phyloP scores from a whole-genome alignment of 2,888 invertebrate genomes.

The Tetragonisca angustula region DNA sequence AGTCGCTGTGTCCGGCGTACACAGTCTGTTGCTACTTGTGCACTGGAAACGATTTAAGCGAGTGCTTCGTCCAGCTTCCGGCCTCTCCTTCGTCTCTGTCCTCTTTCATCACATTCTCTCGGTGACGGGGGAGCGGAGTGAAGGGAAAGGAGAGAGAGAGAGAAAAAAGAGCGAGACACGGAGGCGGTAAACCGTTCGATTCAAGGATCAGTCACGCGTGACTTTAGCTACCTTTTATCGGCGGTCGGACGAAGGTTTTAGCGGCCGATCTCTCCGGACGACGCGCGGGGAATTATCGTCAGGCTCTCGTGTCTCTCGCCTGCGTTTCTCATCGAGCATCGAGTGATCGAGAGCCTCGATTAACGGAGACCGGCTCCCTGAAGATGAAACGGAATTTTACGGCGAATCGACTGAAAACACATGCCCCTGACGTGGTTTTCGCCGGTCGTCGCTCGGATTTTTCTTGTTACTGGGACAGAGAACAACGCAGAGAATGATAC shows the following conservation, averaged over 20 bases:
- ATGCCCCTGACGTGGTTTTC: background rate
- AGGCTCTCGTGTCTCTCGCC: background rate
- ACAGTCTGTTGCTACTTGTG: slow-evolving; percentile 49
- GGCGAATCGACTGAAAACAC: background rate
- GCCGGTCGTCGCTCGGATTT: no score
- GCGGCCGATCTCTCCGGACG: slow-evolving; percentile 23
- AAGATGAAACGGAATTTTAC: background rate
- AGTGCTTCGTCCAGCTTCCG: slow-evolving; percentile 18
- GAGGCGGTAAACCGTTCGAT: slow-evolving; percentile 35
- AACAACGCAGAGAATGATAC: no score
- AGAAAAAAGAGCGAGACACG: no score
- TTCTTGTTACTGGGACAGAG: no score
- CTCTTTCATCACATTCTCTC: background rate
- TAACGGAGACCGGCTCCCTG: background rate
- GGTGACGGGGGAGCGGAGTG: background rate
- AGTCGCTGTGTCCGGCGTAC: slow-evolving; percentile 45
- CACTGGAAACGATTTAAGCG: slow-evolving; percentile 58
- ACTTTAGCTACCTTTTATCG: slow-evolving; percentile 44
- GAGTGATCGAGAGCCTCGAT: background rate
- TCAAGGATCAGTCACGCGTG: slow-evolving; percentile 48
- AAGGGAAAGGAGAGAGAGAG: background rate
- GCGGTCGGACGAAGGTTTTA: slow-evolving; percentile 32
- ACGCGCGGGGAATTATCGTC: slow-evolving; percentile 30
- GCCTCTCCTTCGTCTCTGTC: background rate
- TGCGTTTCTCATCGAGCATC: background rate